Evolutionary conservation across 2,797 vertebrate species (phyloP).

Genomic region (Pipistrellus kuhlii): DNA sequence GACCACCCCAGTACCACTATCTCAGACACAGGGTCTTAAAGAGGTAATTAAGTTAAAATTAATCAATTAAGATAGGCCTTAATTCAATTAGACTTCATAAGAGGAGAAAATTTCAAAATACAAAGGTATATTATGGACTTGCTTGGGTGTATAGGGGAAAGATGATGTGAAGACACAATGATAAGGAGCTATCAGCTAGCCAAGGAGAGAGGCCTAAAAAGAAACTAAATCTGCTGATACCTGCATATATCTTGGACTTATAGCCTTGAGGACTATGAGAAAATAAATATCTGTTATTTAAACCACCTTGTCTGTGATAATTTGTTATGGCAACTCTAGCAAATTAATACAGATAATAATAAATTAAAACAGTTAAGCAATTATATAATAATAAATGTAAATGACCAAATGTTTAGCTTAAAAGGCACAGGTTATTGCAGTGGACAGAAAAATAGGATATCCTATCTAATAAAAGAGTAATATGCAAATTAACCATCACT

Average conservation of each 20-base stretch:
- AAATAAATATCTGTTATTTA: not conserved
- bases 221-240: not conserved
- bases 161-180: not conserved
- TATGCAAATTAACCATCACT: too few relatives aligned
- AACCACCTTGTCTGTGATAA: not conserved
- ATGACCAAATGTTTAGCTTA: not conserved
- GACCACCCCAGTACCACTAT: not conserved
- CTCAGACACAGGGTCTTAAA: not conserved
- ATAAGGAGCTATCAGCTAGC: not conserved
- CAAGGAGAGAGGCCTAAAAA: not conserved
- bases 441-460: not conserved
- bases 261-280: not conserved
- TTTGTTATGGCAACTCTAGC: not conserved
- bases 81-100: not conserved
- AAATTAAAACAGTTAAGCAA: slow-evolving; percentile 6
- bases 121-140: not conserved
- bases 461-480: too few relatives aligned
- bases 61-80: not conserved
- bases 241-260: not conserved
- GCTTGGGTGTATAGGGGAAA: not conserved
- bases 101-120: not conserved
- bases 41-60: not conserved
- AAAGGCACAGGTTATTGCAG: not conserved
- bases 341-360: not conserved
- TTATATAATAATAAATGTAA: not conserved